Evolutionary conservation across 2,888 invertebrate species (phyloP).

Genomic region (Epirrita christyi): DNA sequence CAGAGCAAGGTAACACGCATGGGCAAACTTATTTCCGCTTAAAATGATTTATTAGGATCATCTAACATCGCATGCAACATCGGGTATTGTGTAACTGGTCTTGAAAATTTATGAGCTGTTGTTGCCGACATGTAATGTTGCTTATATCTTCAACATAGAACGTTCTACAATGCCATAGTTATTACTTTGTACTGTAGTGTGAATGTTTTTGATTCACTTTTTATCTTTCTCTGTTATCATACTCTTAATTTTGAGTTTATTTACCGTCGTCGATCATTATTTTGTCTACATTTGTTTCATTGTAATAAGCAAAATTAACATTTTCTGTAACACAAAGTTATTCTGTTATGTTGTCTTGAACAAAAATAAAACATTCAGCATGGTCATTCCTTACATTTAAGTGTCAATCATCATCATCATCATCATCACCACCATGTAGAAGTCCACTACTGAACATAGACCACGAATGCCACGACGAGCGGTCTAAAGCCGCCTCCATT

Average conservation of each 20-base stretch:
- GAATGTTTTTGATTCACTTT: background rate
- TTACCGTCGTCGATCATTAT: background rate
- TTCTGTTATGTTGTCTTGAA: constrained; percentile 57
- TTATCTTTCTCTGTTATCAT: background rate
- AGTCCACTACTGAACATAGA: no score
- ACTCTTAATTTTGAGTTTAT: background rate
- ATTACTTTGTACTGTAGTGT: no score
- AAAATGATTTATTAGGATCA: constrained; percentile 26
- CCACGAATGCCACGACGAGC: no score
- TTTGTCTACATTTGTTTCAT: background rate
- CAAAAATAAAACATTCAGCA: constrained; percentile 49
- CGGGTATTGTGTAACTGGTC: constrained; percentile 15
- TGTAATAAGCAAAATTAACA: background rate
- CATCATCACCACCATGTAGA: no score
- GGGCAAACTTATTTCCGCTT: constrained; percentile 21
- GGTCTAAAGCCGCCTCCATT: no score
- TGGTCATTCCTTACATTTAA: constrained; percentile 44
- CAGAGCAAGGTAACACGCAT: constrained; percentile 62
- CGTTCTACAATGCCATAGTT: background rate
- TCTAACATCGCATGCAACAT: constrained; percentile 25
- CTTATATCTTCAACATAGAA: background rate
- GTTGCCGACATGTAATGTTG: background rate
- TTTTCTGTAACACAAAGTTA: constrained; percentile 28
- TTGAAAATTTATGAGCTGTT: constrained; percentile 17
- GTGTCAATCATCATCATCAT: background rate